Evolutionary conservation across 64 coral and sea anemone genomes (phyloP), one percentile per base, ranked within the genome.

Genomic region (Stichodactyla mertensii): DNA sequence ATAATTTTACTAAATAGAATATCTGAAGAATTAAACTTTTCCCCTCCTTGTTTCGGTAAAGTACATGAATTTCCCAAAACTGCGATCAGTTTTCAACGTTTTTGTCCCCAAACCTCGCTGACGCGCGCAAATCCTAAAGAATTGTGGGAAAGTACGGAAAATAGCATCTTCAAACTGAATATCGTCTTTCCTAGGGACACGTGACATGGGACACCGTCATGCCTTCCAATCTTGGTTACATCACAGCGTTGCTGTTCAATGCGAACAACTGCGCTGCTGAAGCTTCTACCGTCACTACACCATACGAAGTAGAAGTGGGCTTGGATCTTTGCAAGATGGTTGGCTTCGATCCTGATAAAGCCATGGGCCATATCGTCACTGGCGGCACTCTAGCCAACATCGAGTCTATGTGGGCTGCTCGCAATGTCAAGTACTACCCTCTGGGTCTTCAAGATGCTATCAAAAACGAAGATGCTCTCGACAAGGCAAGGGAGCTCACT

Each of bases 211-310:
- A 95, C 11, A 91, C 86, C 7, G 86, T 70, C 4, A 88, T 95
- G 77, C 86, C 93, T 31, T 86, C 93, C 36, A 88, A 95, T 26
- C 93, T 95, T 52, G 93, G 93, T 52, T 95, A 92, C 52, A 88
- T 95, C 28, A 77, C 83, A 12, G 87, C 89, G 0, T 55, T 95
- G 77, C 31, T 95, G 19, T 95, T 88, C 61, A 95, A 95, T 81
- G 89, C 88, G 54, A 95, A 95, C 87, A 95, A 95, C 89, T 95
- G 86, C 10, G 78, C 82, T 14, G 77, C 90, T 14, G 93, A 95
- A 54, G 86, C 89, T 20, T 84, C 86, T 8, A 89, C 86, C 16
- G 89, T 95, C 2, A 95, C 89, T 15, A 95, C 86, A 20, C 79
- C 71, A 16, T 95, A 86, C 27, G 93, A 95, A 86, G 55, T 95